phyloP scores from a whole-genome alignment of 2,888 invertebrate genomes.

The Oithona nana region DNA sequence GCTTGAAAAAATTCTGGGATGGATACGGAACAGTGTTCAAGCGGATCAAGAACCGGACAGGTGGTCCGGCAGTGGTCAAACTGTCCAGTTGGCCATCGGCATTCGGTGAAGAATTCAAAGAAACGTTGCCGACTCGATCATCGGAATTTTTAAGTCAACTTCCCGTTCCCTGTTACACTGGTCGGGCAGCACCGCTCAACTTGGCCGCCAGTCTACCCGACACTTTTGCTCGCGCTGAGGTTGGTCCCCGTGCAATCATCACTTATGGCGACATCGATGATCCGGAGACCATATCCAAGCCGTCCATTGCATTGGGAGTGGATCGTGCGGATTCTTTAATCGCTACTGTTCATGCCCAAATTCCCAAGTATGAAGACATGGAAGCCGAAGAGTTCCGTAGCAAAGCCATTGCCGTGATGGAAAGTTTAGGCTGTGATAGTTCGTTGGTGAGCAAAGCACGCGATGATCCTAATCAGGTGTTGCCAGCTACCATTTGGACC shows the following conservation, averaged over 20 bases:
- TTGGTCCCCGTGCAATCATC: conserved; percentile 96
- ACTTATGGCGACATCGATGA: conserved; percentile 61
- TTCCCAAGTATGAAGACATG: conserved; percentile 50
- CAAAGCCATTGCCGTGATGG: background rate
- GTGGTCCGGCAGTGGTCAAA: conserved; percentile 61
- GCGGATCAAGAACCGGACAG: conserved; percentile 55
- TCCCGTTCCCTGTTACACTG: conserved; percentile 63
- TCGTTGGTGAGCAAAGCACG: background rate
- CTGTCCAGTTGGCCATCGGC: conserved; percentile 88
- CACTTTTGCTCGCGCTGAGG: conserved; percentile 64
- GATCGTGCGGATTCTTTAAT: conserved; percentile 95
- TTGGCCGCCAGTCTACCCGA: conserved; percentile 33
- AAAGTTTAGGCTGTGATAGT: background rate
- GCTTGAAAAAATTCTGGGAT: conserved; percentile 86
- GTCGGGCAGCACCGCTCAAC: conserved; percentile 31
- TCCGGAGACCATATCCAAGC: conserved; percentile 50
- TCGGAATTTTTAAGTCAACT: conserved; percentile 70
- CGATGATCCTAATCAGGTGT: conserved; percentile 40
- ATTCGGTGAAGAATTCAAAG: conserved; percentile 69
- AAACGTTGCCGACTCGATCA: conserved; percentile 52
- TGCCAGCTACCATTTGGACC: conserved; percentile 94
- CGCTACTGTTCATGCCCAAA: conserved; percentile 82
- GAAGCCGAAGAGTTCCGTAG: background rate
- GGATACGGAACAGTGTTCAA: conserved; percentile 73
- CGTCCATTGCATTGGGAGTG: conserved; percentile 86